phyloP scores from a whole-genome alignment of 2,797 vertebrate species.

The Cetoscarus ocellatus region DNA sequence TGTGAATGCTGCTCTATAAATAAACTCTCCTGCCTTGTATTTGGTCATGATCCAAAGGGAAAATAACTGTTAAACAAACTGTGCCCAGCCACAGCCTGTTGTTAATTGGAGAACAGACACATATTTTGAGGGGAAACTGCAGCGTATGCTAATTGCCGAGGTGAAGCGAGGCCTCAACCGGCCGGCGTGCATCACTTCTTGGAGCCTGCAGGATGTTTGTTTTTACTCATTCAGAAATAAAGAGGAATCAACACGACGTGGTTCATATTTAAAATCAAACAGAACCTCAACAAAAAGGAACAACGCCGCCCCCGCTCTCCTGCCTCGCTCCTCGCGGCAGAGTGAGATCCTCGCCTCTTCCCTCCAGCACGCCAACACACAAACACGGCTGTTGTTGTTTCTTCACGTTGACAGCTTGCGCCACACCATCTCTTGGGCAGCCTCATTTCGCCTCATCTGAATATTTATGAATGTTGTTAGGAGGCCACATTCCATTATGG shows the following conservation, averaged over 20 bases:
- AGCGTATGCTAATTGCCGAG: slow-evolving; percentile 56
- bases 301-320: slow-evolving; percentile 36
- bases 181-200: slow-evolving; percentile 21
- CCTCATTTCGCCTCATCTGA: slow-evolving; percentile 67
- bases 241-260: slow-evolving; percentile 43
- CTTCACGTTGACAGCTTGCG: slow-evolving; percentile 45
- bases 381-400: slow-evolving; percentile 25
- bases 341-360: slow-evolving; percentile 36
- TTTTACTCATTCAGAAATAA: slow-evolving; percentile 54
- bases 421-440: slow-evolving; percentile 56
- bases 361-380: slow-evolving; percentile 18
- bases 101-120: slow-evolving; percentile 50
- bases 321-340: slow-evolving; percentile 24
- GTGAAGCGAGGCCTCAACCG: slow-evolving; percentile 51
- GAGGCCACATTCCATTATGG: slow-evolving; percentile 77
- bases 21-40: not conserved
- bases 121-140: slow-evolving; percentile 51
- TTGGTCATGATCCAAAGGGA: slow-evolving; percentile 28
- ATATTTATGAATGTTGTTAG: slow-evolving; percentile 81
- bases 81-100: slow-evolving; percentile 46
- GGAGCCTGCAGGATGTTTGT: slow-evolving; percentile 56
- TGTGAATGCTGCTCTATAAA: no score
- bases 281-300: slow-evolving; percentile 48
- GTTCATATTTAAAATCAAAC: slow-evolving; percentile 64
- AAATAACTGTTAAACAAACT: slow-evolving; percentile 19